Evolutionary conservation across 2,113 vertebrate species (phyloP).

Genomic region (Lagopus muta): DNA sequence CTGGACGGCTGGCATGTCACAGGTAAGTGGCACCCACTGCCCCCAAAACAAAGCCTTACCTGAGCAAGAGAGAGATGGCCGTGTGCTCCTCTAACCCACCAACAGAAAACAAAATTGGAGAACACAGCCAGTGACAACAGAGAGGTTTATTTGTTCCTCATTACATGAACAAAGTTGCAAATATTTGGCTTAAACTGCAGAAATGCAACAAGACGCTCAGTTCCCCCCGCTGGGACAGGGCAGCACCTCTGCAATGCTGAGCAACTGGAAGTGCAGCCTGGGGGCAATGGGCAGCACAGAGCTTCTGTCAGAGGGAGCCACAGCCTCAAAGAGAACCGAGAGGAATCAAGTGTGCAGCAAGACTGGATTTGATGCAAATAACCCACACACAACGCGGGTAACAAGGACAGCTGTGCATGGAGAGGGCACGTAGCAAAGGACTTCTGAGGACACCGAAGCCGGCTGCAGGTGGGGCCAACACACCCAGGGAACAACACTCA

Average conservation of each 20-base stretch:
- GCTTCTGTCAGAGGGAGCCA: not conserved
- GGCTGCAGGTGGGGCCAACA: not conserved
- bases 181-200: not conserved
- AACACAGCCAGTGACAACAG: not conserved
- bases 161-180: not conserved
- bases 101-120: not conserved
- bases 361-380: not conserved
- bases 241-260: not conserved
- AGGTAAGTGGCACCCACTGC: accelerated
- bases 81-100: not conserved
- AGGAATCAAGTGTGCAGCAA: not conserved
- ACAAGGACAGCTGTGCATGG: not conserved
- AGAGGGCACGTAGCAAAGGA: not conserved
- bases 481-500: accelerated
- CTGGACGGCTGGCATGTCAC: accelerated
- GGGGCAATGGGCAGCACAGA: not conserved
- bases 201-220: not conserved
- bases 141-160: not conserved
- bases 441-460: not conserved
- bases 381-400: not conserved
- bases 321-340: not conserved
- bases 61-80: not conserved
- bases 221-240: not conserved
- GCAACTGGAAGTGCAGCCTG: accelerated
- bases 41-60: not conserved